These are phyloP conservation scores for Pollenia angustigena DNA, from an alignment of 2,888 invertebrate species.

Conservation along the genomic window DNA sequence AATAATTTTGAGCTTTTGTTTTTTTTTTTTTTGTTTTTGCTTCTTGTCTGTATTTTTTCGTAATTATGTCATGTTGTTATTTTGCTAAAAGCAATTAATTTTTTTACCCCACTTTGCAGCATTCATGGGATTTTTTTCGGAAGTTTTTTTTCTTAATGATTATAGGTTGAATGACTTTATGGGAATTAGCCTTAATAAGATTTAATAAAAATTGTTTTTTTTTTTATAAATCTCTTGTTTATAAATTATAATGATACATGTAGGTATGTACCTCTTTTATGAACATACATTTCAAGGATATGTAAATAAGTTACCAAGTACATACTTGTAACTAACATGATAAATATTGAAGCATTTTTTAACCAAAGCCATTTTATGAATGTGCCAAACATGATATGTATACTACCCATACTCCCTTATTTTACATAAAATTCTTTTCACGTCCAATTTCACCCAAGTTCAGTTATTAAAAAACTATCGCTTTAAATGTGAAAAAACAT, in stretches of 20 bases:
- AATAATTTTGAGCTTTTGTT: not conserved
- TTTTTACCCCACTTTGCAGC: conserved; percentile 14
- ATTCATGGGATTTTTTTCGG: conserved; percentile 9
- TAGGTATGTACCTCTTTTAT: not conserved
- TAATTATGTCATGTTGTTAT: conserved; percentile 49
- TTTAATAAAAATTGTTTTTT: not conserved
- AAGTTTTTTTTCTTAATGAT: not conserved
- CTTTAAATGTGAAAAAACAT: too few species aligned
- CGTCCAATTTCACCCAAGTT: too few species aligned
- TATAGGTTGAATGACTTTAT: conserved; percentile 26
- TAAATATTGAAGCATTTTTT: too few species aligned
- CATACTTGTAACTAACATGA: too few species aligned
- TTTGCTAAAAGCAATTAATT: conserved; percentile 22
- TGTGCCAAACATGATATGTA: too few species aligned
- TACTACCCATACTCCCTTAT: too few species aligned
- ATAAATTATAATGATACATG: not conserved
- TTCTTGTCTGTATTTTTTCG: conserved; percentile 8
- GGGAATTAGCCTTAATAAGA: not conserved
- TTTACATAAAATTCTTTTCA: too few species aligned
- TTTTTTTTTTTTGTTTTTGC: not conserved
- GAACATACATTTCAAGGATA: too few species aligned
- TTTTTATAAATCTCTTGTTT: not conserved
- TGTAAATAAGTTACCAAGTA: too few species aligned
- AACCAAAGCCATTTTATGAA: too few species aligned
- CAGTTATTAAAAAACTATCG: too few species aligned